phyloP scores from a whole-genome alignment of 2,797 vertebrate genomes.

The Rhabdomys pumilio region DNA sequence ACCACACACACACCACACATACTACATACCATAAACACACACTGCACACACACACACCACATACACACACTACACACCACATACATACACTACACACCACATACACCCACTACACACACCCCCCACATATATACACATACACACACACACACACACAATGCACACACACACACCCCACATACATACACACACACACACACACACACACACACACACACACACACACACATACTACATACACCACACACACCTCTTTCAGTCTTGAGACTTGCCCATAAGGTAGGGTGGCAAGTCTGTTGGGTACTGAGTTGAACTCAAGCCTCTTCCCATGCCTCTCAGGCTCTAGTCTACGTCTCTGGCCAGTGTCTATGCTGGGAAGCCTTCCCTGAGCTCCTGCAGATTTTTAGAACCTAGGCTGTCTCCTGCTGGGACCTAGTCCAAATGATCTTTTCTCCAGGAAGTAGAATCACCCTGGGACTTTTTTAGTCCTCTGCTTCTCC shows the following conservation, averaged over 20 bases:
- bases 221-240: background rate
- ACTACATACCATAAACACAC: too few species aligned
- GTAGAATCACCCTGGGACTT: background rate
- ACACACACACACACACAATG: too few species aligned
- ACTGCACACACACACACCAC: background rate
- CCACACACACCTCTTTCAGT: background rate
- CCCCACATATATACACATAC: background rate
- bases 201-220: background rate
- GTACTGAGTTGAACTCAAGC: background rate
- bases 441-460: conserved; percentile 11
- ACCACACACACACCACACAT: background rate
- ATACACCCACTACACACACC: background rate
- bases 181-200: too few species aligned
- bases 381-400: conserved; percentile 8
- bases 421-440: background rate
- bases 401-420: conserved; percentile 42
- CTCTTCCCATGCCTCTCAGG: background rate
- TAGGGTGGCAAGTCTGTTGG: background rate
- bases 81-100: background rate
- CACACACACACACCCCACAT: too few species aligned
- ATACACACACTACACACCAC: background rate
- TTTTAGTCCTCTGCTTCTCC: background rate
- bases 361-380: background rate
- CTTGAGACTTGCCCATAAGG: background rate
- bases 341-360: conserved; percentile 17